Evolutionary conservation across 2,113 vertebrate genomes (phyloP), one percentile per base, ranked within the genome.

Genomic region (Neodontobutis hainanensis): DNA sequence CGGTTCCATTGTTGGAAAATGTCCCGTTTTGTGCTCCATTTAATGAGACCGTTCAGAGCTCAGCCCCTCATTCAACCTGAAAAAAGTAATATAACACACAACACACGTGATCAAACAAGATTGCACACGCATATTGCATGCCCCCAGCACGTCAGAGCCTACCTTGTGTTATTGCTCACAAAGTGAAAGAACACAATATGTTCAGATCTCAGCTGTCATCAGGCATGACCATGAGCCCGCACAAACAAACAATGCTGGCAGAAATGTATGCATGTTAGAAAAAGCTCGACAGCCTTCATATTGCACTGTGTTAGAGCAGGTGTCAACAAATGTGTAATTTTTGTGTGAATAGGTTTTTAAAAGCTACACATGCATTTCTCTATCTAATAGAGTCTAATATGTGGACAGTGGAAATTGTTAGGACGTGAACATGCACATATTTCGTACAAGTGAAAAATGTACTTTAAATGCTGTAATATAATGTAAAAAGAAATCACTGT

Each of bases 171-270:
- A 55, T 38, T 38, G 32, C 34, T 8, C 52, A 38, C 34, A 38
- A 1, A 38, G 52, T 55, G 51, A 55, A 15, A 55, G 51, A 55
- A 34, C 51, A 36, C 34, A 38, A 15, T 55, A 15, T 55, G 52
- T 55, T 55, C 19, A 27, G 19, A 27, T 27, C 34, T 55, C 34
- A 38, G 52, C 14, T 15, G 34, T 15, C 12, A 36, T 34, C 51
- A 36, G 11, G 51, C 32, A 14, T 11, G 32, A 15, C 52, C 34
- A 55, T 15, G 52, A 36, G 52, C 35, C 52, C 6, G 5, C 11
- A 32, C 27, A 52, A 52, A 34, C 11, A 19, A 11, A 27, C 5
- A 6, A 52, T 12, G 4, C 44, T 46, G 44, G 8, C 44, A 46
- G 10, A 46, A 27, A 46, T 12, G 11, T 11, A 46, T 12, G 11